phyloP scores from a whole-genome alignment of 2,113 vertebrate species.

The Cinclus cinclus region DNA sequence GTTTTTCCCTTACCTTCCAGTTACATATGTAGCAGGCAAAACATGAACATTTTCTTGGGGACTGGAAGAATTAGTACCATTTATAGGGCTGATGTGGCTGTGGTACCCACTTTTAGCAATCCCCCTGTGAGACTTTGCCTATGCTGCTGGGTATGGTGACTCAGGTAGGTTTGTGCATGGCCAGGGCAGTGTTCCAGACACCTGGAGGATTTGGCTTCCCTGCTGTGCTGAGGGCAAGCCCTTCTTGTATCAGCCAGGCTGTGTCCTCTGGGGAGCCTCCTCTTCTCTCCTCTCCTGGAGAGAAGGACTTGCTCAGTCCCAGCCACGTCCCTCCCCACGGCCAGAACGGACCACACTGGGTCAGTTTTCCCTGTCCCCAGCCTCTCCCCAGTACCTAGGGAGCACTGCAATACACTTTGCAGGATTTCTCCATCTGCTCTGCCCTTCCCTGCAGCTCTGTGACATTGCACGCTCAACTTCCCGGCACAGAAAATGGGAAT shows the following conservation, averaged over 20 bases:
- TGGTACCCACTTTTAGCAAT: neutral
- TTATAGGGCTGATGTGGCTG: neutral
- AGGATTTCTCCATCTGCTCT: neutral
- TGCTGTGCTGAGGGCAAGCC: neutral
- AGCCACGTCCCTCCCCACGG: neutral
- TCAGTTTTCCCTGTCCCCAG: neutral
- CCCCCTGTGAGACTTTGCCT: rapidly evolving
- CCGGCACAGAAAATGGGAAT: neutral
- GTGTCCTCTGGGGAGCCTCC: neutral
- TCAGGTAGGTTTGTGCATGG: neutral
- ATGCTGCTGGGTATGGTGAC: rapidly evolving
- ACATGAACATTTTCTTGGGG: neutral
- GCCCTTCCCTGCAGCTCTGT: neutral
- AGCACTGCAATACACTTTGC: neutral
- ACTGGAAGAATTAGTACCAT: neutral
- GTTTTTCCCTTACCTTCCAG: neutral
- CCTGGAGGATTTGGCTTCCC: neutral
- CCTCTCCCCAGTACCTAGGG: neutral
- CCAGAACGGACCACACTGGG: rapidly evolving
- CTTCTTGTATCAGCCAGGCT: neutral
- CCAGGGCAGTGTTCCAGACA: neutral
- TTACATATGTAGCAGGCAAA: neutral
- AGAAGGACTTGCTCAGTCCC: neutral
- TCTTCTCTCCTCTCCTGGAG: rapidly evolving
- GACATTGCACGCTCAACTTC: neutral